Conservation (phyloP, 92 coral and sea anemone genomes). For the Paramuricea clavata region DNA sequence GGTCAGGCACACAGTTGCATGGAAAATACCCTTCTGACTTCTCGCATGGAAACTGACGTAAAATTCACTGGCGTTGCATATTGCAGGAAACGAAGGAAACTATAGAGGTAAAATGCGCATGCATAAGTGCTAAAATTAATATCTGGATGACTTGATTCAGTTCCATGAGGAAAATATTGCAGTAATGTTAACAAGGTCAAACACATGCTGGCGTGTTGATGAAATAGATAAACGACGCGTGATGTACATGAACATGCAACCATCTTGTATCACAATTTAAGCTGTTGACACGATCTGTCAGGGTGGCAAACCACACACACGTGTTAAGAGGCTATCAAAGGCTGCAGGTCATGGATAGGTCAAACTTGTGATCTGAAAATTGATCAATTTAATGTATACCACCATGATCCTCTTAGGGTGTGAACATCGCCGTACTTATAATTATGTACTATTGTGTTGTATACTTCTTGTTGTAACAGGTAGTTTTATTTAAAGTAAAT, state of each 20-base stretch:
- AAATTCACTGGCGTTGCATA: too few species aligned
- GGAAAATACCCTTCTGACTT: neutral
- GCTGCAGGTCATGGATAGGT: neutral
- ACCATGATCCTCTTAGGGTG: conserved; percentile 1
- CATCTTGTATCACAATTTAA: conserved; percentile 35
- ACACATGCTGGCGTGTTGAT: conserved; percentile 28
- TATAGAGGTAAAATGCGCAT: too few species aligned
- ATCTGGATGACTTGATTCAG: too few species aligned
- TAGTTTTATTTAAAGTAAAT: too few species aligned
- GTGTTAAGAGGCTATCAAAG: conserved; percentile 12
- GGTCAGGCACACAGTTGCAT: neutral
- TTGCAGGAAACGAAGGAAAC: neutral
- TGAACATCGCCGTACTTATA: neutral
- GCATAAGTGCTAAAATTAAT: too few species aligned
- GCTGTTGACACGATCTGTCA: conserved; percentile 28
- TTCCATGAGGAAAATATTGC: neutral
- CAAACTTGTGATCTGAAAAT: neutral
- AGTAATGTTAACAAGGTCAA: neutral
- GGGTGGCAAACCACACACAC: conserved; percentile 2
- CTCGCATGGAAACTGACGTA: too few species aligned
- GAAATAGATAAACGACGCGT: conserved; percentile 13
- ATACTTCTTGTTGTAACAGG: too few species aligned
- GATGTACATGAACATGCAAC: neutral
- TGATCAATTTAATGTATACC: neutral
- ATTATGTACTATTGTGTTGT: too few species aligned